Evolutionary conservation across 2,888 invertebrate species (phyloP).

Genomic region (Cataglyphis altisquamis): DNA sequence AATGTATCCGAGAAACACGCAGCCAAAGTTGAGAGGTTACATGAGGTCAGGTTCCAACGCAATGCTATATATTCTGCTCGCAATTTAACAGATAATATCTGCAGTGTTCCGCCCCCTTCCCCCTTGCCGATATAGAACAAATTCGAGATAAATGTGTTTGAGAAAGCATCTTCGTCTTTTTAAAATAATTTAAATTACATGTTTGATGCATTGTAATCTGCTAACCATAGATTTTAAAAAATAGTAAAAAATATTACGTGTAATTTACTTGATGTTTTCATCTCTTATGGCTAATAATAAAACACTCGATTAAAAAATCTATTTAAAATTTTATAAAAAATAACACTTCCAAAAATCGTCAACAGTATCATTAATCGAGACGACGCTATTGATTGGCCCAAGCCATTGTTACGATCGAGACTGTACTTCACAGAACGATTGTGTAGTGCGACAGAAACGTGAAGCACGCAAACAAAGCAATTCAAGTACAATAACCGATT

Average conservation of each 20-base stretch:
- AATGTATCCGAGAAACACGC: constrained; percentile 64
- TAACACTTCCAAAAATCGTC: constrained; percentile 19
- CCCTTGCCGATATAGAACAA: background rate
- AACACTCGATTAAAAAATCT: background rate
- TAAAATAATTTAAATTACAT: background rate
- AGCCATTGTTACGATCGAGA: constrained; percentile 41
- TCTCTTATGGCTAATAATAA: background rate
- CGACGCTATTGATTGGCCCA: constrained; percentile 33
- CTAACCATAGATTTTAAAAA: background rate
- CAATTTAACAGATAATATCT: constrained; percentile 56
- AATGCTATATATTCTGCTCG: constrained; percentile 16
- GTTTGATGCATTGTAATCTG: background rate
- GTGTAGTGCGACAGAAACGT: constrained; percentile 35
- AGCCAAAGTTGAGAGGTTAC: constrained; percentile 75
- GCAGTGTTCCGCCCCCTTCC: background rate
- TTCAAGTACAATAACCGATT: constrained; percentile 38
- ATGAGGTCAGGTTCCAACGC: constrained; percentile 74
- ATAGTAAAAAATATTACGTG: background rate
- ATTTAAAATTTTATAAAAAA: constrained; percentile 29
- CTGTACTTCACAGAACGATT: constrained; percentile 11
- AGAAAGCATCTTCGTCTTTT: background rate
- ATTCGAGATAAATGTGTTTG: constrained; percentile 8
- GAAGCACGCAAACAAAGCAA: constrained; percentile 45
- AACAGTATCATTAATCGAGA: constrained; percentile 21
- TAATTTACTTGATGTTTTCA: background rate